phyloP scores from a whole-genome alignment of 2,888 invertebrate species.

The Drosophila testacea region DNA sequence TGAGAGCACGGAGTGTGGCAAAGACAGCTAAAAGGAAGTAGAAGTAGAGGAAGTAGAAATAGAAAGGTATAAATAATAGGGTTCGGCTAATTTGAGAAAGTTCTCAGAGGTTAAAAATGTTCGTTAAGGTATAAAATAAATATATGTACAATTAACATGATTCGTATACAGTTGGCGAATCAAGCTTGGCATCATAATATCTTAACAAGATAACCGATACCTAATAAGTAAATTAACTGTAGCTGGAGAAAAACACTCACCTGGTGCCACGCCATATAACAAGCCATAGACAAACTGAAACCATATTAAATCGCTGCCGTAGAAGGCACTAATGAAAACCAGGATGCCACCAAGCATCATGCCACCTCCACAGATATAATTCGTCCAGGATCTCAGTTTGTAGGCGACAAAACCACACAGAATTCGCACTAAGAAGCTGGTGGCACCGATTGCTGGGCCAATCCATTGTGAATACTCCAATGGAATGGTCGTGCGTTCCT shows the following conservation, averaged over 20 bases:
- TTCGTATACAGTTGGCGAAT: too few relatives aligned
- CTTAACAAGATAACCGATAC: too few relatives aligned
- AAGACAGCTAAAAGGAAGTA: conserved; percentile 88
- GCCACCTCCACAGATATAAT: conserved; percentile 74
- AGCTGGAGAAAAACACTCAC: conserved; percentile 39
- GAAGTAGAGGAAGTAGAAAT: background rate
- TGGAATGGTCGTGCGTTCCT: conserved; percentile 85
- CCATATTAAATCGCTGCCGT: conserved; percentile 77
- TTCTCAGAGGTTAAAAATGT: too few relatives aligned
- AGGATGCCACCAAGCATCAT: conserved; percentile 85
- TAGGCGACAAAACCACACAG: conserved; percentile 76
- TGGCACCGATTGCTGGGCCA: conserved; percentile 88
- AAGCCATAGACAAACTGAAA: conserved; percentile 78
- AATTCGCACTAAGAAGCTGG: conserved; percentile 87
- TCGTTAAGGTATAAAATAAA: too few relatives aligned
- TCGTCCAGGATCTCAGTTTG: conserved; percentile 61
- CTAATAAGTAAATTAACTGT: background rate
- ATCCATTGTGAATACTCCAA: conserved; percentile 43
- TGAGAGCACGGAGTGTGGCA: conserved; percentile 90
- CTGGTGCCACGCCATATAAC: conserved; percentile 78
- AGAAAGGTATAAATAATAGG: background rate
- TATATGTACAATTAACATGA: too few relatives aligned
- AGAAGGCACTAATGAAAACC: conserved; percentile 89
- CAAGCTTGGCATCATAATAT: too few relatives aligned
- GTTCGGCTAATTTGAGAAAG: too few relatives aligned